Evolutionary conservation across 2,113 vertebrate species (phyloP).

Genomic region (Ceuthmochares aereus): DNA sequence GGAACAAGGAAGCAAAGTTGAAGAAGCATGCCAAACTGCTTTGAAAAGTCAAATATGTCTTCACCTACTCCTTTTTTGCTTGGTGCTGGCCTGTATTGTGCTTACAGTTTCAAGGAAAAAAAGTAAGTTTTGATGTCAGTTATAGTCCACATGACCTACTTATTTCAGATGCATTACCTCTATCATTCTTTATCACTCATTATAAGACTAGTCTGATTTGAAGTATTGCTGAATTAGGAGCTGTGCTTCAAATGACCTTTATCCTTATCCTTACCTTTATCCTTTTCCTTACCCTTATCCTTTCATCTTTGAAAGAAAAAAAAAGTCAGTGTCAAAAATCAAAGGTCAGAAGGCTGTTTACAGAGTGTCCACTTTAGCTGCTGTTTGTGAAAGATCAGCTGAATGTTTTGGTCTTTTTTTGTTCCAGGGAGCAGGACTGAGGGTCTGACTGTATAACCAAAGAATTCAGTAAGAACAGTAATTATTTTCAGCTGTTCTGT

Average conservation of each 20-base stretch:
- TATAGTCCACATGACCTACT: not conserved
- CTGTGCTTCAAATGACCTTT: not conserved
- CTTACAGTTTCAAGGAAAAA: not conserved
- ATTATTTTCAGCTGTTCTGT: not conserved
- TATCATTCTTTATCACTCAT: not conserved
- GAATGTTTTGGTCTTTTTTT: not conserved
- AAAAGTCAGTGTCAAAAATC: not conserved
- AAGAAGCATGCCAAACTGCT: not conserved
- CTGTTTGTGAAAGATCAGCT: not conserved
- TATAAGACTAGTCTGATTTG: not conserved
- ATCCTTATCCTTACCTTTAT: not conserved
- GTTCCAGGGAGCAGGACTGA: not conserved
- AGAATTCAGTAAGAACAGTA: not conserved
- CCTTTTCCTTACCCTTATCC: not conserved
- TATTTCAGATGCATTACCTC: not conserved
- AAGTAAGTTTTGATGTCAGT: not conserved
- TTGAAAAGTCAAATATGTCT: not conserved
- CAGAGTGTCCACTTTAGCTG: not conserved
- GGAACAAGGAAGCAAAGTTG: not conserved
- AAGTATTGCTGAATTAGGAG: not conserved
- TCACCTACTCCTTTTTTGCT: not conserved
- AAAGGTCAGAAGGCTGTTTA: not conserved
- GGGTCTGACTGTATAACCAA: not conserved
- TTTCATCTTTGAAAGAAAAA: not conserved
- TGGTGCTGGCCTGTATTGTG: not conserved